Evolutionary conservation across 2,797 vertebrate genomes (phyloP).

Genomic region (Euphonia xanthogaster): DNA sequence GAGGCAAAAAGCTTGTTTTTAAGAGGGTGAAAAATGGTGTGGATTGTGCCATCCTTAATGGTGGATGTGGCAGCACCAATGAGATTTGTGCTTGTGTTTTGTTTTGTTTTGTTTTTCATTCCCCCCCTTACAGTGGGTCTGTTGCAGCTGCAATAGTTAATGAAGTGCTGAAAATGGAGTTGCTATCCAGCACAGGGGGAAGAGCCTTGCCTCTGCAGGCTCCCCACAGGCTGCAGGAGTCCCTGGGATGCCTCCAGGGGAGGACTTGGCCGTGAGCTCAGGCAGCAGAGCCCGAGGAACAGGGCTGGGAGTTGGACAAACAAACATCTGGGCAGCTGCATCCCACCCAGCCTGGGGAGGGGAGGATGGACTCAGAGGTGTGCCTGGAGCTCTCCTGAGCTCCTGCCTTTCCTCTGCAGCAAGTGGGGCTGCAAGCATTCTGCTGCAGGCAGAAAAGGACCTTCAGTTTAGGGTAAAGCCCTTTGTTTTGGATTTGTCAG

Average conservation of each 20-base stretch:
- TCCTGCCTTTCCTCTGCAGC: neutral
- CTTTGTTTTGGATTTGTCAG: constrained; percentile 48
- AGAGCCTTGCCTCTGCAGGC: neutral
- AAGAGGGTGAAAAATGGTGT: neutral
- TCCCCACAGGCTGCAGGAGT: neutral
- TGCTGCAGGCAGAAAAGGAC: neutral
- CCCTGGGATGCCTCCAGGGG: neutral
- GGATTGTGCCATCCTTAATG: neutral
- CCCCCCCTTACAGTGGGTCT: neutral
- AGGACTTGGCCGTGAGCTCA: neutral
- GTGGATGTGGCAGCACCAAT: accelerated
- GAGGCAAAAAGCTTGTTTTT: neutral
- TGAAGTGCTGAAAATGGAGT: neutral
- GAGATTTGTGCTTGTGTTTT: neutral
- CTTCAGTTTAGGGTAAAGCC: constrained; percentile 2
- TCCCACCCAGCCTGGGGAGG: constrained; percentile 30
- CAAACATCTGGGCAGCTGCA: constrained; percentile 48
- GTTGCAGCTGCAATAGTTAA: constrained; percentile 39
- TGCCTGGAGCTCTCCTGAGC: neutral
- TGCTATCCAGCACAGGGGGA: neutral
- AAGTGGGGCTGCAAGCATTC: neutral
- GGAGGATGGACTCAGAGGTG: neutral
- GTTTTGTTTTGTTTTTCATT: neutral
- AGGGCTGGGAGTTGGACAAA: neutral
- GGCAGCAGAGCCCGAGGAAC: neutral